Percentiles rank a stretch among this genome's conserved stretches.
phyloP scores from a whole-genome alignment of 2,888 invertebrate species.

The Ernsta delagoae region DNA sequence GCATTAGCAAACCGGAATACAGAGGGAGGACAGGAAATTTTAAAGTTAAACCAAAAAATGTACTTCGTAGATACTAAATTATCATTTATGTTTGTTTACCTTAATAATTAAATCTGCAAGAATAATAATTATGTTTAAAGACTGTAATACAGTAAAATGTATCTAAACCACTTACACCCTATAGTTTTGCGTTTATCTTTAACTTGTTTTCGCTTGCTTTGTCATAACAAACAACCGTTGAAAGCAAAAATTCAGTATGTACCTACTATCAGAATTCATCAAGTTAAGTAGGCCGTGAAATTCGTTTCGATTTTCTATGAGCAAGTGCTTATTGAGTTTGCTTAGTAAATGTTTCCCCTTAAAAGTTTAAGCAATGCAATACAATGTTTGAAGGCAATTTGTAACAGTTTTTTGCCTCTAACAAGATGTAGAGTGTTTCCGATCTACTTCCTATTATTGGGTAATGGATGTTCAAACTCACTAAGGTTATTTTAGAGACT shows the following conservation, averaged over 20 bases:
- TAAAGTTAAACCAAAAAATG: too few relatives aligned
- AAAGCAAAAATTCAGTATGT: slow-evolving; percentile 7
- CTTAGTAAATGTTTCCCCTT: slow-evolving; percentile 35
- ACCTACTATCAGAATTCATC: slow-evolving; percentile 49
- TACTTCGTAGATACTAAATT: too few relatives aligned
- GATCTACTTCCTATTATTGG: background rate
- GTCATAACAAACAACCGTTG: background rate
- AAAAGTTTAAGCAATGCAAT: slow-evolving; percentile 10
- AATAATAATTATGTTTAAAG: too few relatives aligned
- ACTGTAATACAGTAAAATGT: too few relatives aligned
- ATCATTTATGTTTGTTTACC: too few relatives aligned
- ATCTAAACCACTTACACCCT: too few relatives aligned
- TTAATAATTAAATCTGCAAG: too few relatives aligned
- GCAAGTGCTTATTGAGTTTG: slow-evolving; percentile 43
- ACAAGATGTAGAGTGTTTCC: background rate
- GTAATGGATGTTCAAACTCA: background rate
- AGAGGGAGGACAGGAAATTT: too few relatives aligned
- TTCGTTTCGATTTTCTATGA: slow-evolving; percentile 50
- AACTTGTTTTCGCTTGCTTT: background rate
- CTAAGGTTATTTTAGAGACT: background rate
- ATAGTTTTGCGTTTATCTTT: too few relatives aligned
- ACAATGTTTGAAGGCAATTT: slow-evolving; percentile 13
- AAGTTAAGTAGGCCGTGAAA: slow-evolving; percentile 60
- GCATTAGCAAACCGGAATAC: too few relatives aligned
- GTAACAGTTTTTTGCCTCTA: slow-evolving; percentile 5